Evolutionary conservation across 1,140 invertebrate species (phyloP), one percentile per base, ranked within the genome.

Genomic region (Ips nitidus): DNA sequence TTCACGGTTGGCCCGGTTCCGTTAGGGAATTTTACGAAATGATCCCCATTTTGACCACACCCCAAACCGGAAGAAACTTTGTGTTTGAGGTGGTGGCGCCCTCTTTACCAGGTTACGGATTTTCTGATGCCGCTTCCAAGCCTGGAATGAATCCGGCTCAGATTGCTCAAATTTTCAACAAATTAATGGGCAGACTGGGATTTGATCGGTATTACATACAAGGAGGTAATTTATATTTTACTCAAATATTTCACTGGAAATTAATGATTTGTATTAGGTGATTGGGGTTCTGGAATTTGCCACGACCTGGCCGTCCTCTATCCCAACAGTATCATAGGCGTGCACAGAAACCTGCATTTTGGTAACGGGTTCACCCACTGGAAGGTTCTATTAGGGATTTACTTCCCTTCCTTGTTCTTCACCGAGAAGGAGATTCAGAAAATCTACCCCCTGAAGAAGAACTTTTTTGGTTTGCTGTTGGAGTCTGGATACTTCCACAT

Each of bases 1-100:
- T 94, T 2, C 94, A 98, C 76, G 95, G 95, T 36, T 98, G 94
- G 95, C 95, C 95, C 2, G 94, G 94, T 40, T 93, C 91, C 0
- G 84, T 96, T 2, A 83, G 90, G 4, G 93, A 97, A 79, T 96
- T 95, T 79, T 91, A 92, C 73, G 90, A 94, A 76, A 83, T 94
- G 1, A 89, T 94, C 66, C 92, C 92, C 0, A 43, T 90, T 41
- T 94, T 76, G 1, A 90, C 86, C 0, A 84, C 83, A 1, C 82
- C 86, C 2, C 80, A 82, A 55, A 78, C 82, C 39, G 83, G 83
- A 4, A 45, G 40, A 52, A 42, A 89, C 71, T 88, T 91, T 74
- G 90, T 89, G 1, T 90, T 94, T 73, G 92, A 95, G 81, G 81
- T 95, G 1, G 85, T 96, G 3, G 70, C 60, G 22, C 69, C 75